Conservation (phyloP, 2,797 vertebrate species). For the Manis pentadactyla region DNA sequence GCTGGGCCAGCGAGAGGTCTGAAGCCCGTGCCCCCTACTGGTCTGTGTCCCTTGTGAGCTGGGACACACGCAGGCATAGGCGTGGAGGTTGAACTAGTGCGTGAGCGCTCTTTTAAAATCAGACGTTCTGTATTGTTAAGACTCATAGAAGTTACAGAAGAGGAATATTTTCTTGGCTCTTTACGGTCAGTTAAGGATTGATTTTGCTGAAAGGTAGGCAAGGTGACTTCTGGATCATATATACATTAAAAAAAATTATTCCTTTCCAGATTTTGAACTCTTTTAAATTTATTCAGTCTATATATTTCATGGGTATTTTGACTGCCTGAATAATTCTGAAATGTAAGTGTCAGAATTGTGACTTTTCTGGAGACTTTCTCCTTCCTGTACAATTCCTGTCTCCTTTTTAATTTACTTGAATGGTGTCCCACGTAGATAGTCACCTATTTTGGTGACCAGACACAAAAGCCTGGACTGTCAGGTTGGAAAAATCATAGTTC, state of each 20-base stretch:
- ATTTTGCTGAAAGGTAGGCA: not conserved
- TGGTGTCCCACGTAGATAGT: not conserved
- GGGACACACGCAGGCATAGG: not conserved
- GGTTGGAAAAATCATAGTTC: not conserved
- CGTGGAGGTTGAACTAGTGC: not conserved
- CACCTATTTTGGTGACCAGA: not conserved
- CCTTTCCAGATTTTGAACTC: not conserved
- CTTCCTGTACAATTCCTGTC: not conserved
- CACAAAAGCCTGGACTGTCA: not conserved
- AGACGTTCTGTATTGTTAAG: not conserved
- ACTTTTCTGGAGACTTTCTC: not conserved
- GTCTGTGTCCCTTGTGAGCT: rapidly evolving
- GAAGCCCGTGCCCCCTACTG: not conserved
- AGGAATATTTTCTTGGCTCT: not conserved
- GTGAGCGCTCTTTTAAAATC: not conserved
- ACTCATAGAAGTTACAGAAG: not conserved
- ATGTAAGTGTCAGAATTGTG: not conserved
- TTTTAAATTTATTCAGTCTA: not conserved
- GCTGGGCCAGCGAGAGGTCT: not conserved
- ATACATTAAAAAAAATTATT: constrained; percentile 1
- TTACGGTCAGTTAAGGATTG: not conserved
- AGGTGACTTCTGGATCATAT: not conserved
- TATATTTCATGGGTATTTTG: not conserved
- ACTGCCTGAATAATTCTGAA: constrained; percentile 8
- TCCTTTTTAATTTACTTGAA: not conserved